These are phyloP conservation scores for Malacoraja senta DNA, from an alignment of 2,797 vertebrate species.

Conservation along the genomic window DNA sequence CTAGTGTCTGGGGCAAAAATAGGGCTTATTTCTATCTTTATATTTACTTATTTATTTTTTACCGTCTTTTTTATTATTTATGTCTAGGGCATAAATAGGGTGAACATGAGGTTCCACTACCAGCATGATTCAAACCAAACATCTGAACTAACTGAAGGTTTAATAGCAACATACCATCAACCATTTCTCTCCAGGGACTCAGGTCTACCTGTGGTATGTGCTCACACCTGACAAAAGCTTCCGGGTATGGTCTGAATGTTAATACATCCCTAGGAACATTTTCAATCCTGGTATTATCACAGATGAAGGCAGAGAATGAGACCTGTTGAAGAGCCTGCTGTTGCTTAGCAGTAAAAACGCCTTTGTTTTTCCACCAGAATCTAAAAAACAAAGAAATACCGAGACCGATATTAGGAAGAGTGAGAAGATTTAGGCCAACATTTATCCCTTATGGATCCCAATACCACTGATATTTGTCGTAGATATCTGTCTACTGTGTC, in stretches of 20 bases:
- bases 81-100: no score
- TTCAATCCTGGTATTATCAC: conserved; percentile 71
- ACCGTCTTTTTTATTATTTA: no score
- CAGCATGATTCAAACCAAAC: not conserved
- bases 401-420: not conserved
- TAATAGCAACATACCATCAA: not conserved
- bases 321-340: conserved; percentile 48
- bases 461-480: not conserved
- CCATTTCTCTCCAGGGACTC: conserved; percentile 55
- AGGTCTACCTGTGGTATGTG: conserved; percentile 54
- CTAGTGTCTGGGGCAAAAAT: no score
- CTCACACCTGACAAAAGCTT: conserved; percentile 56
- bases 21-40: no score
- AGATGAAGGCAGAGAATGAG: conserved; percentile 65
- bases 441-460: not conserved
- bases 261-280: conserved; percentile 61
- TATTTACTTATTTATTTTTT: no score
- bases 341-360: conserved; percentile 66
- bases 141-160: not conserved
- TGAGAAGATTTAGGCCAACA: not conserved
- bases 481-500: not conserved
- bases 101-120: no score
- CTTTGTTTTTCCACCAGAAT: conserved; percentile 73
- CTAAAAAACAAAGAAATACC: conserved; percentile 53
- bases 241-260: conserved; percentile 42